Conservation (phyloP, 2,797 vertebrate genomes). For the Coreius guichenoti region DNA sequence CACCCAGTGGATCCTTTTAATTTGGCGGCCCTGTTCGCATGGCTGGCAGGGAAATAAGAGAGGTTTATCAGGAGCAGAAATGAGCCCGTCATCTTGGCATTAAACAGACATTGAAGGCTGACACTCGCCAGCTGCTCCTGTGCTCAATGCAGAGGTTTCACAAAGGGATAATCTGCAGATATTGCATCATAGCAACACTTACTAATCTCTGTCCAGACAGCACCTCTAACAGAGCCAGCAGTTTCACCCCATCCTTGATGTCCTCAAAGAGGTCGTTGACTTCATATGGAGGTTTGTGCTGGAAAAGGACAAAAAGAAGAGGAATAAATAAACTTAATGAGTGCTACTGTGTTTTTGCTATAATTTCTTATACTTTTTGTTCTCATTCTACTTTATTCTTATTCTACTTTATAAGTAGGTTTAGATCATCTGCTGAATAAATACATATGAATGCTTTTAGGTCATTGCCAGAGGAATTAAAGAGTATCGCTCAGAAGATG, state of each 20-base stretch:
- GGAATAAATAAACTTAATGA: background rate
- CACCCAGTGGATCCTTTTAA: constrained; percentile 96
- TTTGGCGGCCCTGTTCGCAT: constrained; percentile 91
- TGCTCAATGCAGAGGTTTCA: constrained; percentile 7
- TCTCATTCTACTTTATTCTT: background rate
- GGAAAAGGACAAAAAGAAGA: constrained; percentile 37
- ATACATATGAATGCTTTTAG: background rate
- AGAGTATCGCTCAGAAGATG: background rate
- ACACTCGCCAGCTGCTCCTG: background rate
- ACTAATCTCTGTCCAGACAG: constrained; percentile 96
- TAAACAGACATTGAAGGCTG: background rate
- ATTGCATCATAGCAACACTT: constrained; percentile 67
- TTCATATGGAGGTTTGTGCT: constrained; percentile 91
- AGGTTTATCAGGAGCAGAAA: constrained; percentile 23
- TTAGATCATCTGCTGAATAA: background rate
- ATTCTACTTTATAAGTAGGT: background rate
- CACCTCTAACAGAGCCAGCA: constrained; percentile 93
- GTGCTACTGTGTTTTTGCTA: background rate
- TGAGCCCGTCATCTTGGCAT: constrained; percentile 19
- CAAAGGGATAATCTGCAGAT: constrained; percentile 36
- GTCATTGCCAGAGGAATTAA: background rate
- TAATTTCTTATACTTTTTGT: background rate
- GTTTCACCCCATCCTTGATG: constrained; percentile 96
- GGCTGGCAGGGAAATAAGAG: constrained; percentile 78
- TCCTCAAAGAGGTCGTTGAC: constrained; percentile 97